Evolutionary conservation across 2,797 vertebrate species (phyloP).

Genomic region (Pseudocheirus occidentalis): DNA sequence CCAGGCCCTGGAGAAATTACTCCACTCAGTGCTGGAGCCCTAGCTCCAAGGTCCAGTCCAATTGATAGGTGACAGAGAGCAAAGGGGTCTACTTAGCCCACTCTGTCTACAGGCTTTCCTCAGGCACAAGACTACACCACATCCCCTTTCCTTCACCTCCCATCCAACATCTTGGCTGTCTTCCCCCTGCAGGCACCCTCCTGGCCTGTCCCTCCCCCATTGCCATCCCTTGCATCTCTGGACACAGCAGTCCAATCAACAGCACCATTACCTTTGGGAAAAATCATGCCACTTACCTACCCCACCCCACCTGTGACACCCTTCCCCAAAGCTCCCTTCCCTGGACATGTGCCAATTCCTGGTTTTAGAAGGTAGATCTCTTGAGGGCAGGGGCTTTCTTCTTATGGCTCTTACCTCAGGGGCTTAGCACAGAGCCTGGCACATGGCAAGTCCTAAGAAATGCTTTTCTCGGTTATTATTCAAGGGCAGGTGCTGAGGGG

Average conservation of each 20-base stretch:
- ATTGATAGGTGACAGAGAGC: not conserved
- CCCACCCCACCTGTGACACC: not conserved
- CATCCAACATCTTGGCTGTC: not conserved
- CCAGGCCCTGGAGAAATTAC: not conserved
- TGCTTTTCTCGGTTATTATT: not conserved
- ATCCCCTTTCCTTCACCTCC: not conserved
- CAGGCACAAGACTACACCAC: not conserved
- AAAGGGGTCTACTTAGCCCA: not conserved
- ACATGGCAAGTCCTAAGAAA: not conserved
- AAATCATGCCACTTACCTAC: not conserved
- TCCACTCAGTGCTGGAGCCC: not conserved
- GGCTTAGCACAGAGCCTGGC: not conserved
- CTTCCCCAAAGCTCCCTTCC: not conserved
- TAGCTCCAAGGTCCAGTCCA: not conserved
- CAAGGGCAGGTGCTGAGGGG: not conserved
- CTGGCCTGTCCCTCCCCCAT: not conserved
- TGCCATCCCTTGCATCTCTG: not conserved
- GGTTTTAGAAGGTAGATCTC: not conserved
- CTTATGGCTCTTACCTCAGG: not conserved
- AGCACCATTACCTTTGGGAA: not conserved
- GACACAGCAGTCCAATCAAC: not conserved
- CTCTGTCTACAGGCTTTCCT: not conserved
- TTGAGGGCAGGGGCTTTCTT: not conserved
- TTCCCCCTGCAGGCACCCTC: not conserved
- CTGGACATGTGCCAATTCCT: not conserved